Base-by-base conservation (phyloP, 1,140 invertebrate species). In the Centruroides sculpturatus region DNA sequence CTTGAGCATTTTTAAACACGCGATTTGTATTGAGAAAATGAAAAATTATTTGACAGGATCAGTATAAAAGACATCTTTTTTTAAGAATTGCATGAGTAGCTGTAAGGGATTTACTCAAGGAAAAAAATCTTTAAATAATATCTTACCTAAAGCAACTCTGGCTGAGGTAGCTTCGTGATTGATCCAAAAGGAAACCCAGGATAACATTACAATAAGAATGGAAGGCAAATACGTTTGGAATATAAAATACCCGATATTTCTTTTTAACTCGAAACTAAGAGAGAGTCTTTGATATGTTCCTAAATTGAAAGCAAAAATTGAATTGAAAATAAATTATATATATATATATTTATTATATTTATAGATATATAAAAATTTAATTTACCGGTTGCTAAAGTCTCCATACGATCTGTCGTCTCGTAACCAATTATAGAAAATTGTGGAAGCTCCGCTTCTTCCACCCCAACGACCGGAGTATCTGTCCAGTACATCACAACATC, bases 401-500 rank as follows among this genome's bases (percentile, higher is more conserved):
- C 92, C 70, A 89, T 90, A 60, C 89, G 82, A 72, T 93, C 89
- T 67, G 92, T 93, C 8, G 92, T 96, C 72, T 92, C 87, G 72
- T 92, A 92, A 55, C 90, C 87, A 57, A 91, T 83, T 67, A 98
- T 93, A 49, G 89, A 89, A 72, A 98, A 98, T 76, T 98, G 94
- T 6, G 93, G 92, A 54, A 98, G 75, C 72, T 96, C 87, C 3
- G 92, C 89, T 67, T 94, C 85, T 70, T 95, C 88, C 3, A 98
- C 89, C 2, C 92, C 93, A 57, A 87, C 80, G 1, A 98, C 92
- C 3, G 89, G 85, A 2, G 85, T 86, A 51, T 85, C 80, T 68
- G 73, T 77, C 94, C 94, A 98, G 72, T 93, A 92, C 89, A 98
- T 96, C n/a, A 94, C 85, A 12, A 98, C 91, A 72, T 98, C 95